Evolutionary conservation across 92 coral and sea anemone genomes (phyloP), one percentile per base, ranked within the genome.

Genomic region (Paramuricea clavata): DNA sequence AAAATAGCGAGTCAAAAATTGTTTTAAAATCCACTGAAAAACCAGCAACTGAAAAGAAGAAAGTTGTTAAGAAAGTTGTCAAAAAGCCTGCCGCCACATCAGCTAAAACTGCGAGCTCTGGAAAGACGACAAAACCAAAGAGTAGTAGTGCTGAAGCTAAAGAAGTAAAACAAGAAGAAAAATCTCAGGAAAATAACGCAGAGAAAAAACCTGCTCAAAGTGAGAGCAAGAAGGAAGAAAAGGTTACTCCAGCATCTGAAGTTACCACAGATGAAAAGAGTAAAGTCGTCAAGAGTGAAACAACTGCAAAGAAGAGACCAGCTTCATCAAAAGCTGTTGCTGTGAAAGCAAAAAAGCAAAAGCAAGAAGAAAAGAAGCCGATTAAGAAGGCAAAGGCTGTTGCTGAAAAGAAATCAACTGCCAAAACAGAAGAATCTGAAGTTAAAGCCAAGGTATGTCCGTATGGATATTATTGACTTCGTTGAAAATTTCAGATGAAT

Each of bases 261-360:
- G 43, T 36, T 22, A 27, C 0, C 33, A 69, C 79, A 62, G 85
- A 41, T 61, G 27, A 21, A 30, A 76, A 50, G 15, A 32, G 65
- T 49, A 25, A 60, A 50, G 49, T 19, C 21, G 33, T 41, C 2
- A 83, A 75, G 83, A n/a, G 78, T 71, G 69, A 28, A 35, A 81
- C 62, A 22, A 56, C 49, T 27, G 76, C 30, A 36, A 88, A 88
- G 76, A 88, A 87, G 74, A 49, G 94, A 28, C 87, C 87, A 17
- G 77, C 83, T 59, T 27, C 77, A 21, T 35, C 87, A 15, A 83
- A 90, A 44, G 32, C 85, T 21, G 60, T 30, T 23, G 86, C 67
- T 71, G 60, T 50, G 23, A 86, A 74, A 28, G 68, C 42, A 21
- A 76, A 76, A 76, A 76, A 74, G 83, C 49, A 72, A 74, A 85